Conservation (phyloP, 2,888 invertebrate genomes). For the Pandemis cinnamomeana region DNA sequence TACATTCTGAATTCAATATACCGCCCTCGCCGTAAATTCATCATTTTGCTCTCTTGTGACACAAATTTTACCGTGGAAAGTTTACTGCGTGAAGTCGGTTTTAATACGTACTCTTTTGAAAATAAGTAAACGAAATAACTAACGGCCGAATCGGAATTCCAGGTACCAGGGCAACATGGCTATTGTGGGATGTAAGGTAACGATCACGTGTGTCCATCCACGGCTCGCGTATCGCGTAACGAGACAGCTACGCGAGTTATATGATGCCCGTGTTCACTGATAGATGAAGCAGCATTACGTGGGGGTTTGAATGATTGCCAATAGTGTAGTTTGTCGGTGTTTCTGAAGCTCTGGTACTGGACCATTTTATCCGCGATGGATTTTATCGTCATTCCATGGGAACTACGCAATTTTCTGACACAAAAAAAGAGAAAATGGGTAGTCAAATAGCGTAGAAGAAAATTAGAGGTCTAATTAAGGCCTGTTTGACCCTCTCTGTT, state of each 20-base stretch:
- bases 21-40: too few relatives aligned
- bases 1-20: too few relatives aligned
- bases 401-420: too few relatives aligned
- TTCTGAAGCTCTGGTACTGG: not conserved
- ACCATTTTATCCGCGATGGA: too few relatives aligned
- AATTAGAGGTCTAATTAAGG: too few relatives aligned
- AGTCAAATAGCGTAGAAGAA: too few relatives aligned
- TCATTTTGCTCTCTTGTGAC: too few relatives aligned
- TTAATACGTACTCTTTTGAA: not conserved
- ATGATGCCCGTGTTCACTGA: conserved; percentile 17
- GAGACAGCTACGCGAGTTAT: conserved; percentile 9
- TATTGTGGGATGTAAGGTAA: not conserved
- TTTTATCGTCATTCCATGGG: too few relatives aligned
- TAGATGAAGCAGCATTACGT: conserved; percentile 6
- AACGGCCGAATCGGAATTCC: not conserved
- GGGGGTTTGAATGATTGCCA: not conserved
- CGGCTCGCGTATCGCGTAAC: conserved; percentile 15
- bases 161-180: not conserved
- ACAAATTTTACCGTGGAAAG: too few relatives aligned
- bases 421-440: too few relatives aligned
- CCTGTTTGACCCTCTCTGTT: too few relatives aligned
- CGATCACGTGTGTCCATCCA: conserved; percentile 5
- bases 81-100: too few relatives aligned
- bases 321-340: not conserved
- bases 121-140: not conserved